Conservation (phyloP, 2,113 vertebrate genomes). For the Zapus hudsonius region DNA sequence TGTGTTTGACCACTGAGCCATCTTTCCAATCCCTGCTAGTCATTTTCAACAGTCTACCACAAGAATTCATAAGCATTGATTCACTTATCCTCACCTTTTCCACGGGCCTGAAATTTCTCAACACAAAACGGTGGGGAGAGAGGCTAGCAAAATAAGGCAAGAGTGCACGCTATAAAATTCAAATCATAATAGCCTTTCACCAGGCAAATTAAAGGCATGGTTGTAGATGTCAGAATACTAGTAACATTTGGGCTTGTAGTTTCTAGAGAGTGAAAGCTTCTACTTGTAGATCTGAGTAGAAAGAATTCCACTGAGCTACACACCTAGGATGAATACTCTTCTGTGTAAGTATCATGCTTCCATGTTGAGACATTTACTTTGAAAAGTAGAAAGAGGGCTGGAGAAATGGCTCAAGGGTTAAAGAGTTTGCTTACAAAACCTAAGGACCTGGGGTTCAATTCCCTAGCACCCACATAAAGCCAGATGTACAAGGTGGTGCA, state of each 20-base stretch:
- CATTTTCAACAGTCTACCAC: background rate
- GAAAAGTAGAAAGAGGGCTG: background rate
- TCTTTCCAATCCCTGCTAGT: background rate
- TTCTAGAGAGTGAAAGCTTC: background rate
- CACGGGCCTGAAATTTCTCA: background rate
- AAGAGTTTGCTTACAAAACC: no score
- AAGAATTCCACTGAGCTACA: background rate
- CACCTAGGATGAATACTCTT: background rate
- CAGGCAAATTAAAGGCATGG: background rate
- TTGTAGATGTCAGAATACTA: background rate
- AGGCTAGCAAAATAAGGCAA: background rate
- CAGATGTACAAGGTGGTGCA: no score
- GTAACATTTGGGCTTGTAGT: background rate
- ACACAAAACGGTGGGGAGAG: background rate
- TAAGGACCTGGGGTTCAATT: no score
- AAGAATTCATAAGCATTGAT: background rate
- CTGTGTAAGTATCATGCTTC: background rate
- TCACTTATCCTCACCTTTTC: background rate
- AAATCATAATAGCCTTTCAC: background rate
- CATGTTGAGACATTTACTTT: constrained; percentile 40
- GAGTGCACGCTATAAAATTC: background rate
- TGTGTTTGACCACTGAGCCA: no score
- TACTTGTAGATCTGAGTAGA: background rate
- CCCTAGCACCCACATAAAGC: no score
- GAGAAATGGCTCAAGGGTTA: no score